phyloP scores from a whole-genome alignment of 1,140 invertebrate genomes.

The Saccostrea echinata region DNA sequence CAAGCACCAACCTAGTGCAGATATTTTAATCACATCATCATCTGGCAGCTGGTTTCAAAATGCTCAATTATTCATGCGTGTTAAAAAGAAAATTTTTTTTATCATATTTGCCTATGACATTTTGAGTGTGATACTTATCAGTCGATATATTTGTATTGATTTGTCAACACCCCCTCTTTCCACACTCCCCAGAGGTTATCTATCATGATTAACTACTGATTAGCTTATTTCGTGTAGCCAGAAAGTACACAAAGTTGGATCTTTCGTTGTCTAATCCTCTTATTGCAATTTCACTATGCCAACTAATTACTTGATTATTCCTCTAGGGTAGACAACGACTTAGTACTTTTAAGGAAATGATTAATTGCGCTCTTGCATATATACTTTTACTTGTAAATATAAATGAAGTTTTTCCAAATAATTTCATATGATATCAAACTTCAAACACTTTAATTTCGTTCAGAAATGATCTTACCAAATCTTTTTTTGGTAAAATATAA shows the following conservation, averaged over 20 bases:
- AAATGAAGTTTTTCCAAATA: too few species aligned
- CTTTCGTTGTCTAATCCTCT: neutral
- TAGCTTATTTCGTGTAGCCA: slow-evolving; percentile 5
- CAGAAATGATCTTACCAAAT: too few species aligned
- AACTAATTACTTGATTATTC: slow-evolving; percentile 21
- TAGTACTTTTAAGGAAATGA: neutral
- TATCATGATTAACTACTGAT: neutral
- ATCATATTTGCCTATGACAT: neutral
- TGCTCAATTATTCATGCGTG: too few species aligned
- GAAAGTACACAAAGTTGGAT: neutral
- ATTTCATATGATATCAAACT: too few species aligned
- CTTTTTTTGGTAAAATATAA: too few species aligned
- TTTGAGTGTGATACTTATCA: neutral
- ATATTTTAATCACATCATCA: too few species aligned
- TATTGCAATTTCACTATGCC: slow-evolving; percentile 10
- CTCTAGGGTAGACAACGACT: neutral
- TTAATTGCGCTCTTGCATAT: neutral
- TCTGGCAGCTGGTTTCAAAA: too few species aligned
- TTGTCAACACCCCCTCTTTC: neutral
- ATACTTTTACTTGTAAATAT: neutral
- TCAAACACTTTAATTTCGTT: too few species aligned
- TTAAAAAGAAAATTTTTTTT: neutral
- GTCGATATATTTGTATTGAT: slow-evolving; percentile 12
- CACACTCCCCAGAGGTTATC: neutral
- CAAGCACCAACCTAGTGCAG: too few species aligned